Percentiles rank a stretch among this genome's conserved stretches.
Evolutionary conservation across 2,888 invertebrate species (phyloP).

Genomic region (Linnaemya tessellans): DNA sequence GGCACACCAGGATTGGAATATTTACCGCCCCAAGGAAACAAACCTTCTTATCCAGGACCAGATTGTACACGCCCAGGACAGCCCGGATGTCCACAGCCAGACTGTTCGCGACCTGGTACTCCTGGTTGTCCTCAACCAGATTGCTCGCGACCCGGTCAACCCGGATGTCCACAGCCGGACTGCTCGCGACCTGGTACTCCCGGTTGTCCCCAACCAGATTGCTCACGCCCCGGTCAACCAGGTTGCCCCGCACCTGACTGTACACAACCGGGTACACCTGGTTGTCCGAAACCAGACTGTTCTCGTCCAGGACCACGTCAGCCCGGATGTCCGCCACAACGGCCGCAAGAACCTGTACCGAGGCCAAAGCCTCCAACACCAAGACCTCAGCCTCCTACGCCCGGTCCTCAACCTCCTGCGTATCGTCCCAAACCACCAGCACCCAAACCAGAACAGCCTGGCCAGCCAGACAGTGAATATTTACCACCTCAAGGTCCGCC

Average conservation of each 20-base stretch:
- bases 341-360: slow-evolving; percentile 1
- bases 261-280: slow-evolving; percentile 56
- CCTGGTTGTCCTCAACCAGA: slow-evolving; percentile 50
- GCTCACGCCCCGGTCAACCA: slow-evolving; percentile 54
- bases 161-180: slow-evolving; percentile 36
- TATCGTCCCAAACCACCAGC: slow-evolving; percentile 61
- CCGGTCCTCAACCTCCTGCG: slow-evolving; percentile 34
- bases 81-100: slow-evolving; percentile 21
- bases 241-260: slow-evolving; percentile 52
- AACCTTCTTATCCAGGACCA: slow-evolving; percentile 19
- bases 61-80: slow-evolving; percentile 49
- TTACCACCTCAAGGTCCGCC: slow-evolving; percentile 71
- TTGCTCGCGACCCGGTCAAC: slow-evolving; percentile 38
- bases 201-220: slow-evolving; percentile 48
- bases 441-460: slow-evolving; percentile 57
- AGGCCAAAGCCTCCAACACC: background rate
- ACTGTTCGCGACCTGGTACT: slow-evolving; percentile 39
- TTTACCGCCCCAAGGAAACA: slow-evolving; percentile 72
- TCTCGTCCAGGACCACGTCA: slow-evolving; percentile 55
- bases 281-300: slow-evolving; percentile 40
- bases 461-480: slow-evolving; percentile 71
- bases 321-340: slow-evolving; percentile 61
- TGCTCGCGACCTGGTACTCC: slow-evolving; percentile 63
- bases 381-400: slow-evolving; percentile 6
- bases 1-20: slow-evolving; percentile 72